Conservation (phyloP, 2,888 invertebrate species). For the Eueremaeus valkanovi region DNA sequence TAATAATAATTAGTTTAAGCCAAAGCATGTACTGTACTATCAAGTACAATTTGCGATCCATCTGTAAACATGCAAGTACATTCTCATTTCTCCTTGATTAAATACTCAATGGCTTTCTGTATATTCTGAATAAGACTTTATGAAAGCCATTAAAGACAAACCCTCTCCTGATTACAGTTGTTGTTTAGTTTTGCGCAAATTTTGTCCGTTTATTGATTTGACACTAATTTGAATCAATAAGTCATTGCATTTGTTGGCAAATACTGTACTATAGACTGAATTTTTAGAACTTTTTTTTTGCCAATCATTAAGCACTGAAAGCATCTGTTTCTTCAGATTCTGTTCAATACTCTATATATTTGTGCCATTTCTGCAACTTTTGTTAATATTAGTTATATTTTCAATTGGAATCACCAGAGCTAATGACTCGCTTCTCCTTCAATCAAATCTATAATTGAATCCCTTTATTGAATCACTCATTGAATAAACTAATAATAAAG, state of each 20-base stretch:
- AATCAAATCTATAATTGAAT: constrained; percentile 3
- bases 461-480: constrained; percentile 16
- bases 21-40: too few relatives aligned
- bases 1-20: too few relatives aligned
- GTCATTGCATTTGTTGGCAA: background rate
- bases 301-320: background rate
- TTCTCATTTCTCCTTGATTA: too few relatives aligned
- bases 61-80: too few relatives aligned
- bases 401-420: background rate
- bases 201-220: constrained; percentile 6
- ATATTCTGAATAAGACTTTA: too few relatives aligned
- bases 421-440: background rate
- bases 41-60: too few relatives aligned
- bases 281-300: background rate
- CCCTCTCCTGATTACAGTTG: too few relatives aligned
- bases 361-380: background rate
- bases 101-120: too few relatives aligned
- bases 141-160: too few relatives aligned
- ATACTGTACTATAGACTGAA: background rate
- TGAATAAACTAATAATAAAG: constrained; percentile 16
- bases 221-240: constrained; percentile 1
- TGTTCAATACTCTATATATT: background rate
- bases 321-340: background rate
- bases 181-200: too few relatives aligned
- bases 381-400: background rate